Evolutionary conservation across 1,140 invertebrate genomes (phyloP).

Genomic region (Tyrophagus putrescentiae): DNA sequence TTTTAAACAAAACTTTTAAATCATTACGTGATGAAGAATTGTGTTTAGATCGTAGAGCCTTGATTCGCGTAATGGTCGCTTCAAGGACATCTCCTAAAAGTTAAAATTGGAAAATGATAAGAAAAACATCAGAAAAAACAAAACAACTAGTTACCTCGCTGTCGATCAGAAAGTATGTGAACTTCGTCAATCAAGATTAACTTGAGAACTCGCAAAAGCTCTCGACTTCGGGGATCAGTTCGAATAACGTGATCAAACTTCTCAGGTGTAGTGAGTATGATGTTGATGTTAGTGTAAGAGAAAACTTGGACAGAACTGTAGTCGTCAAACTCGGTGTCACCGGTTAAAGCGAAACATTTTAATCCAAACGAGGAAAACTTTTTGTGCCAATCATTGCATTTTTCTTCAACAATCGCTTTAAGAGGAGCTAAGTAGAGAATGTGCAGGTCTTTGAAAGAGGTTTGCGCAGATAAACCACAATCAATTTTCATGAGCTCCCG

Average conservation of each 20-base stretch:
- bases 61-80: conserved; percentile 59
- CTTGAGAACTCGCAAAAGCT: conserved; percentile 43
- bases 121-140: not conserved
- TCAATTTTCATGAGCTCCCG: conserved; percentile 41
- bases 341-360: conserved; percentile 52
- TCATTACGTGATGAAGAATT: not conserved
- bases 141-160: not conserved
- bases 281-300: conserved; percentile 30
- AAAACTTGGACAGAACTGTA: conserved; percentile 34
- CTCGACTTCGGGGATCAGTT: conserved; percentile 48
- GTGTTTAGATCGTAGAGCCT: conserved; percentile 35
- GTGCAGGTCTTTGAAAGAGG: conserved; percentile 28
- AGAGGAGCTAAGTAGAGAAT: conserved; percentile 47
- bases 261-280: conserved; percentile 66
- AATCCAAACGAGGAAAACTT: conserved; percentile 50
- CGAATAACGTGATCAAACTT: conserved; percentile 67
- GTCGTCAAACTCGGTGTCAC: conserved; percentile 51
- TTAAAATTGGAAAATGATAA: conserved; percentile 35
- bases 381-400: conserved; percentile 49
- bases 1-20: no score
- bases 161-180: conserved; percentile 41
- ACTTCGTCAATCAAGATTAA: conserved; percentile 57
- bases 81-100: conserved; percentile 53
- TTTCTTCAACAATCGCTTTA: conserved; percentile 59
- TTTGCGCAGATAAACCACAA: conserved; percentile 39